Conservation (phyloP, 2,113 vertebrate genomes). For the Craseonycteris thonglongyai region DNA sequence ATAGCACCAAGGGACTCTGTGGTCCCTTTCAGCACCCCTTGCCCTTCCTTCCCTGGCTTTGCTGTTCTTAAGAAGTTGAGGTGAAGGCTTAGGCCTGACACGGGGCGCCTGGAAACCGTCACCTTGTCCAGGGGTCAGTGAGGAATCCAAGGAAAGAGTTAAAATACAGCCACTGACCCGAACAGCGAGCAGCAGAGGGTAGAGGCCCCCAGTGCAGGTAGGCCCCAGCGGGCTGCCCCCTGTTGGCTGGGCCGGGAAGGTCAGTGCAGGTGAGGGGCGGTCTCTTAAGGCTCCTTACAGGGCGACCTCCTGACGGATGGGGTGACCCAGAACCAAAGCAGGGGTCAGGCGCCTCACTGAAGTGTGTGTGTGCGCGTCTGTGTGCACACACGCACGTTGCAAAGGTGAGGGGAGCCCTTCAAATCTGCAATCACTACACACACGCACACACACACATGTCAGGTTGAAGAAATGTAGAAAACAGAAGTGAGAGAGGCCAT, state of each 20-base stretch:
- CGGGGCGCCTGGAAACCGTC: not conserved
- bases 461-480: conserved; percentile 16
- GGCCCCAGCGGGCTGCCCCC: conserved; percentile 84
- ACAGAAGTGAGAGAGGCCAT: not conserved
- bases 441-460: conserved; percentile 20
- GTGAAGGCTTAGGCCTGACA: too few species aligned
- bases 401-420: conserved; percentile 59
- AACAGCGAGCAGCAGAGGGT: conserved; percentile 74
- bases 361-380: accelerated
- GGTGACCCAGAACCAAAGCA: conserved; percentile 84
- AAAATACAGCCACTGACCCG: conserved; percentile 75
- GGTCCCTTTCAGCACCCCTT: not conserved
- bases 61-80: conserved; percentile 56
- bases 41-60: not conserved
- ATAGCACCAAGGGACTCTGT: not conserved
- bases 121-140: conserved; percentile 34
- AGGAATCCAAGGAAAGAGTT: conserved; percentile 62
- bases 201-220: conserved; percentile 78
- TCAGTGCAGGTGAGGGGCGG: conserved; percentile 78
- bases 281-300: too few species aligned
- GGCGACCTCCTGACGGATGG: too few species aligned
- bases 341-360: conserved; percentile 79
- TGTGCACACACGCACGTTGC: not conserved
- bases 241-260: conserved; percentile 83
- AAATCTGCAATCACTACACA: conserved; percentile 26